These are phyloP conservation scores for Chamaetylas fuelleborni DNA, from an alignment of 2,113 vertebrate genomes.

Conservation along the genomic window DNA sequence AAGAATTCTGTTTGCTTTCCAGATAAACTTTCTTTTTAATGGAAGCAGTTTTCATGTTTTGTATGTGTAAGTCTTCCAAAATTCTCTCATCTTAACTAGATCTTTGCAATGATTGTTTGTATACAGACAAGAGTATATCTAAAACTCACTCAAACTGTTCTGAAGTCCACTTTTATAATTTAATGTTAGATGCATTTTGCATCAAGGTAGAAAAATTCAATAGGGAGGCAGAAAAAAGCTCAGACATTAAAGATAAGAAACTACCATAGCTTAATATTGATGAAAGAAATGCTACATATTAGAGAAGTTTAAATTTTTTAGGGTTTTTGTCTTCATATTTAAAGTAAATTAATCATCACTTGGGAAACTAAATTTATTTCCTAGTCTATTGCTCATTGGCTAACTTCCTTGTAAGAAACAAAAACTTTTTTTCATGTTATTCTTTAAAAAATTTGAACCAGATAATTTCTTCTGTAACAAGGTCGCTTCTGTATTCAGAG, in stretches of 20 bases:
- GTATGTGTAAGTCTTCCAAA: not conserved
- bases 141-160: not conserved
- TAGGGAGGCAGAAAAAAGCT: not conserved
- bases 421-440: accelerated
- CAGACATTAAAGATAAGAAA: not conserved
- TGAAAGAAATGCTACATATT: not conserved
- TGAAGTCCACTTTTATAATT: not conserved
- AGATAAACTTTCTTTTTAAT: not conserved
- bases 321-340: not conserved
- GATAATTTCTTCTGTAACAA: not conserved
- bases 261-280: not conserved
- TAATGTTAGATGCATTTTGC: not conserved
- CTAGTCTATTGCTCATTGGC: not conserved
- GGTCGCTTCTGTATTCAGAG: not conserved
- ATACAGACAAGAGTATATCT: not conserved
- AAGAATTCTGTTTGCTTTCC: not conserved
- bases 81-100: not conserved
- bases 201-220: not conserved
- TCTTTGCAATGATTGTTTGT: not conserved
- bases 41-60: not conserved
- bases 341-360: not conserved
- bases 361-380: not conserved
- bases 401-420: not conserved
- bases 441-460: not conserved
- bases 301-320: not conserved